Evolutionary conservation across 2,888 invertebrate genomes (phyloP).

Genomic region (Oxyteleia sp.): DNA sequence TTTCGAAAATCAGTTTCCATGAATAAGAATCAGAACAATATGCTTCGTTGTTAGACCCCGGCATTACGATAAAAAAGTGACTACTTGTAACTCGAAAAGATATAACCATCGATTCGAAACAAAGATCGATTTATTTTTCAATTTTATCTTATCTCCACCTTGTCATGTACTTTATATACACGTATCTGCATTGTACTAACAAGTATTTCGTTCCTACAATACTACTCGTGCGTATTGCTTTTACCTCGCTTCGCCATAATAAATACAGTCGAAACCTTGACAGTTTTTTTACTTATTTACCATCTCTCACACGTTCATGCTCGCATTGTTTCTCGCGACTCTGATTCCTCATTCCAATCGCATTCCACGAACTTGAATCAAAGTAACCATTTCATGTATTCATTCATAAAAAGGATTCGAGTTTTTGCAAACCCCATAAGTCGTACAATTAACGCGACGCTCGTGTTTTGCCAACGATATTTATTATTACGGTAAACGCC

Average conservation of each 20-base stretch:
- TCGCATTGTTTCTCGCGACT: conserved; percentile 10
- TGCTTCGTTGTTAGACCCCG: conserved; percentile 24
- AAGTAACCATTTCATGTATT: conserved; percentile 39
- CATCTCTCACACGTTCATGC: conserved; percentile 7
- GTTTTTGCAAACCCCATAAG: conserved; percentile 31
- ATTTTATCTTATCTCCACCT: conserved; percentile 65
- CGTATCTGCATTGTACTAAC: conserved; percentile 66
- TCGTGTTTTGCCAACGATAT: conserved; percentile 2
- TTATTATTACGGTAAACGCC: conserved; percentile 34
- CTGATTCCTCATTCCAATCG: conserved; percentile 63
- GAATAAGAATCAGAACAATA: conserved; percentile 45
- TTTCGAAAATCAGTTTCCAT: conserved; percentile 47
- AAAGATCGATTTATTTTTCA: conserved; percentile 58
- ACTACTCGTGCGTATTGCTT: conserved; percentile 54
- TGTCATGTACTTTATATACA: conserved; percentile 54
- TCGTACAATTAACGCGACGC: conserved; percentile 34
- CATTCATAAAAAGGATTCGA: conserved; percentile 31
- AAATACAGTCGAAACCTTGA: conserved; percentile 65
- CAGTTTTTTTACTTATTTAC: conserved; percentile 62
- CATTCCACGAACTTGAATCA: conserved; percentile 53
- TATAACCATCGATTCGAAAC: conserved; percentile 42
- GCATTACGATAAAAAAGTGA: conserved; percentile 26
- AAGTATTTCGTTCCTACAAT: conserved; percentile 64
- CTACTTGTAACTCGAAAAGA: conserved; percentile 30
- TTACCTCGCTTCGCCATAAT: conserved; percentile 62